These are phyloP conservation scores for Sceloporus tristichus DNA, from an alignment of 2,113 vertebrate species.

Conservation along the genomic window DNA sequence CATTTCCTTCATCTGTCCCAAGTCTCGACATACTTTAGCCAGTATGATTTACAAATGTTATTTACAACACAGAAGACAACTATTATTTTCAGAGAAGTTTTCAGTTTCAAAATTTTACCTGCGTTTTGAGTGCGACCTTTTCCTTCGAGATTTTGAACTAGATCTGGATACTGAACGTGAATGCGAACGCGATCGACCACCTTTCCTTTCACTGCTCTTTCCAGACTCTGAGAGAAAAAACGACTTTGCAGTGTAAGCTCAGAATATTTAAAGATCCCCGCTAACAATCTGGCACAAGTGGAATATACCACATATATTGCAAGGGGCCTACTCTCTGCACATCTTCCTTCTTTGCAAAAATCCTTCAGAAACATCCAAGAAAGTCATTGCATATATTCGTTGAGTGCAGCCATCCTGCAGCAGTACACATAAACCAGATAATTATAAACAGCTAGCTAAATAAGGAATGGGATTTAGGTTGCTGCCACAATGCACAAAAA, in stretches of 20 bases:
- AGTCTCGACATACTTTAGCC: not conserved
- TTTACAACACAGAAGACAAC: not conserved
- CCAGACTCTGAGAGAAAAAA: conserved; percentile 82
- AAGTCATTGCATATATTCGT: conserved; percentile 86
- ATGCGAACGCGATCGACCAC: conserved; percentile 83
- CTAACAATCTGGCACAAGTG: conserved; percentile 84
- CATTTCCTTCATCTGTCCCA: not conserved
- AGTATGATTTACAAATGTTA: not conserved
- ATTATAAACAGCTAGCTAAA: conserved; percentile 84
- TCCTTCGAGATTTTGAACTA: conserved; percentile 85
- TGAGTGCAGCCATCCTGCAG: conserved; percentile 86
- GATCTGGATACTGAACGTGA: conserved; percentile 87
- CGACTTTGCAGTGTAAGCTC: conserved; percentile 86
- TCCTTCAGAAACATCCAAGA: conserved; percentile 87
- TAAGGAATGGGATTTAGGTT: conserved; percentile 72
- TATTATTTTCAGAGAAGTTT: not conserved
- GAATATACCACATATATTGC: conserved; percentile 83
- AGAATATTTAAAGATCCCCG: conserved; percentile 85
- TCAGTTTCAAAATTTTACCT: conserved; percentile 77
- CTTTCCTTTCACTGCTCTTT: conserved; percentile 83
- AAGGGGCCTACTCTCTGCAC: conserved; percentile 83
- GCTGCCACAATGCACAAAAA: conserved; percentile 82
- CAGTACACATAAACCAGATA: conserved; percentile 87
- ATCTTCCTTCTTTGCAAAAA: conserved; percentile 86
- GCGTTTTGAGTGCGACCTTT: conserved; percentile 90